Evolutionary conservation across 2,888 invertebrate genomes (phyloP).

Genomic region (Acleris holmiana): DNA sequence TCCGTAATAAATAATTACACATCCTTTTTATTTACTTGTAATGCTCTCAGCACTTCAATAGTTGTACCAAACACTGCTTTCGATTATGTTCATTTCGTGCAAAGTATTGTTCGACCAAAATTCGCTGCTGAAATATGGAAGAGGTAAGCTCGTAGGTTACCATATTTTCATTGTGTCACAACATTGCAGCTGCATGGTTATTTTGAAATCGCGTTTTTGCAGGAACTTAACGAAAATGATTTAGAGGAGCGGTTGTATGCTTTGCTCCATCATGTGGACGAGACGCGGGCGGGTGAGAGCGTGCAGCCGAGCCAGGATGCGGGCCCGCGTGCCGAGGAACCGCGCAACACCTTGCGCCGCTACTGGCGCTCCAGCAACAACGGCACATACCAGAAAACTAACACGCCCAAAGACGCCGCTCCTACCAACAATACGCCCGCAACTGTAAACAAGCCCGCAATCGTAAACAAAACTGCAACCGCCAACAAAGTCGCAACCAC

Average conservation of each 20-base stretch:
- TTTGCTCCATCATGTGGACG: conserved; percentile 76
- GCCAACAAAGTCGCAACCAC: conserved; percentile 42
- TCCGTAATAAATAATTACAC: conserved; percentile 61
- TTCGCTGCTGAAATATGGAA: conserved; percentile 75
- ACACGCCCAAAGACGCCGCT: conserved; percentile 49
- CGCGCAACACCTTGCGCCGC: conserved; percentile 64
- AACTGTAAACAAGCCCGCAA: conserved; percentile 39
- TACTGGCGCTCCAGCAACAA: conserved; percentile 68
- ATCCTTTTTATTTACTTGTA: conserved; percentile 70
- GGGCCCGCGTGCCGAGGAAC: conserved; percentile 52
- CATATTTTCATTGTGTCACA: conserved; percentile 74
- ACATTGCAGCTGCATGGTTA: conserved; percentile 36
- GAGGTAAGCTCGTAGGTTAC: conserved; percentile 72
- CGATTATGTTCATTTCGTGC: conserved; percentile 79
- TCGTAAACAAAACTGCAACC: conserved; percentile 40
- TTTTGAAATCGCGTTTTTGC: conserved; percentile 58
- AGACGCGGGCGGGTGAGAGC: conserved; percentile 61
- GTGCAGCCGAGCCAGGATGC: conserved; percentile 48
- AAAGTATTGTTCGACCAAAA: conserved; percentile 68
- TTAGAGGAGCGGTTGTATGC: conserved; percentile 78
- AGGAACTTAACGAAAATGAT: conserved; percentile 81
- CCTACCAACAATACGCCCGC: conserved; percentile 37
- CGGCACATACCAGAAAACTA: conserved; percentile 59
- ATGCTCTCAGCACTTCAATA: conserved; percentile 71
- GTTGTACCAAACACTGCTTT: conserved; percentile 64